These are phyloP conservation scores for Achatina immaculata DNA, from an alignment of 1,140 invertebrate species.

Conservation along the genomic window DNA sequence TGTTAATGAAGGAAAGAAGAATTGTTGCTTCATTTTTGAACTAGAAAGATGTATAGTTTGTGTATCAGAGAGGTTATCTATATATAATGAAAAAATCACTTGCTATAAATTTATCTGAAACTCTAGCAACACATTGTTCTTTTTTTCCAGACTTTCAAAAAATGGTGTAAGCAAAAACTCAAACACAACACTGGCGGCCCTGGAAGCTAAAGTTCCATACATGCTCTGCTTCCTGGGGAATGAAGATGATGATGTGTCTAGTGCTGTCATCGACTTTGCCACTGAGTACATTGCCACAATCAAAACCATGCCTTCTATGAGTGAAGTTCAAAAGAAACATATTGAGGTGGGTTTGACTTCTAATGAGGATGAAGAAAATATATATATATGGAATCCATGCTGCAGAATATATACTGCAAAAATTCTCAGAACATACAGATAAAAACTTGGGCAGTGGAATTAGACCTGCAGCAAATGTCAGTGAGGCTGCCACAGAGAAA, in stretches of 20 bases:
- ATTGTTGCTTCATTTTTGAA: too few species aligned
- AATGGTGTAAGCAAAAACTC: slow-evolving; percentile 61
- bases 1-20: too few species aligned
- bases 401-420: neutral
- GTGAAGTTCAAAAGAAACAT: slow-evolving; percentile 64
- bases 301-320: slow-evolving; percentile 63
- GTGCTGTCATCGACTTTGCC: slow-evolving; percentile 73
- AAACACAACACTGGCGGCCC: slow-evolving; percentile 65
- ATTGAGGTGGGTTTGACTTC: slow-evolving; percentile 63
- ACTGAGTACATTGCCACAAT: slow-evolving; percentile 75
- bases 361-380: neutral
- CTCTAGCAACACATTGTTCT: neutral
- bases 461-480: neutral
- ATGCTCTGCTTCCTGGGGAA: slow-evolving; percentile 74
- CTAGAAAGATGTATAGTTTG: too few species aligned
- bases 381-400: too few species aligned
- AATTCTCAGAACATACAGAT: neutral
- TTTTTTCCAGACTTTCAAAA: slow-evolving; percentile 67
- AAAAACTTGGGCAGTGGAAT: neutral
- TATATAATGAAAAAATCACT: too few species aligned
- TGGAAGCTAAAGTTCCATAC: slow-evolving; percentile 74
- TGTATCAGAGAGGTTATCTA: too few species aligned
- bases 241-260: slow-evolving; percentile 76
- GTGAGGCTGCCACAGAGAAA: too few species aligned
- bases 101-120: too few species aligned